Evolutionary conservation across 2,797 vertebrate genomes (phyloP), one percentile per base, ranked within the genome.

Genomic region (Sphaeramia orbicularis): DNA sequence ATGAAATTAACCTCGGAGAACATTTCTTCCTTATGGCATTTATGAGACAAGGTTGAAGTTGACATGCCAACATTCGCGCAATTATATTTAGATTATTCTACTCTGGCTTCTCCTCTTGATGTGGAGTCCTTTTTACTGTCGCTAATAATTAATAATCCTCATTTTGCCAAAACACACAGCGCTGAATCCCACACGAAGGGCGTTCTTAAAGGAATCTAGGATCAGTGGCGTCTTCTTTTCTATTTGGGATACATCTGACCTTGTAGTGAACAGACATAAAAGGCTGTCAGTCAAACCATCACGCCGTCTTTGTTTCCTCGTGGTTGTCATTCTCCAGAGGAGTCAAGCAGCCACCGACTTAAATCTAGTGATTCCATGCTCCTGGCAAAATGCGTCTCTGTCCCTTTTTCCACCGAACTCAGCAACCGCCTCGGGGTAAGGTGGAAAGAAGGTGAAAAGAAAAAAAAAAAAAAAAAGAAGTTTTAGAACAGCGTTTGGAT

Each of bases 231-330:
- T 74, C 60, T 40, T n/a, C 47, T 78, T 83, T 77, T 59, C 65
- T 66, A 40, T 81, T 85, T 77, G 67, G 78, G 80, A 12, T 61
- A 72, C 78, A 81, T 76, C 78, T 90, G 89, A 92, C 91, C 88
- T 92, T 91, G 89, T 78, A 82, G 78, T 49, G 81, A 72, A 19
- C 65, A 79, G 73, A 86, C 85, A 87, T 87, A 13, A 89, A 88
- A 87, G 86, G 86, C 86, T 88, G 86, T 89, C 88, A 88, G 82
- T 91, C 88, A 86, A 87, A 70, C 79, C 73, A 11, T 76, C 72
- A 32, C 16, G 64, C 74, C 44, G 72, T 67, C 85, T 88, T 89
- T 88, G 82, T 87, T 86, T 89, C 85, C 76, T 52, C 16, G 75
- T 69, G 85, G 53, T 85, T 80, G 79, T 85, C 86, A 71, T 89